These are phyloP conservation scores for Ostrea edulis DNA, from an alignment of 1,140 invertebrate species.

Conservation along the genomic window DNA sequence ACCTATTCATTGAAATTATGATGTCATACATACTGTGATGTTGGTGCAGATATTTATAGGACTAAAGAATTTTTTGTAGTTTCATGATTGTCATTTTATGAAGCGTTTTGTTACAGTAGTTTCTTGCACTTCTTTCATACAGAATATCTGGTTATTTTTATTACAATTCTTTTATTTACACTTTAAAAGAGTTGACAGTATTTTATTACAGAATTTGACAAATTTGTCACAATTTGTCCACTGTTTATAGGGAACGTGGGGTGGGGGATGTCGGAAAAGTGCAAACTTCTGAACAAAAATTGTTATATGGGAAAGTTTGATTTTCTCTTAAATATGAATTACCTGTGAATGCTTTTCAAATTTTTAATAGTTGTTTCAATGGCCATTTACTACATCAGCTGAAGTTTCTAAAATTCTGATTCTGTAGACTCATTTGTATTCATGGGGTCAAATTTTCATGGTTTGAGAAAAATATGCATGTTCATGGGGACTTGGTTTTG, in stretches of 20 bases:
- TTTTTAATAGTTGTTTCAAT: too few species aligned
- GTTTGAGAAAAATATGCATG: too few species aligned
- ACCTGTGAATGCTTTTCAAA: too few species aligned
- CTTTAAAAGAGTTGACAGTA: not conserved
- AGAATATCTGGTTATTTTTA: too few species aligned
- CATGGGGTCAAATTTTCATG: too few species aligned
- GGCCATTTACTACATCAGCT: too few species aligned
- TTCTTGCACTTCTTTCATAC: too few species aligned
- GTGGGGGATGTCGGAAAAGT: not conserved
- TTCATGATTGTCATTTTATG: not conserved
- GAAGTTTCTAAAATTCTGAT: too few species aligned
- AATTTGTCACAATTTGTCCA: not conserved
- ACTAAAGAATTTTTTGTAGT: not conserved
- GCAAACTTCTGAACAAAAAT: not conserved
- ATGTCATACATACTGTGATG: not conserved
- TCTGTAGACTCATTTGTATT: too few species aligned
- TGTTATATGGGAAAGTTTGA: not conserved
- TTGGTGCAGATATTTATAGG: not conserved
- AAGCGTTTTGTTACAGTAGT: not conserved
- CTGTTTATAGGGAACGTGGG: not conserved
- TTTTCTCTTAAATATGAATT: too few species aligned
- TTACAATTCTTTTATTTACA: not conserved
- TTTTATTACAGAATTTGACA: not conserved
- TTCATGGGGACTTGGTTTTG: too few species aligned
- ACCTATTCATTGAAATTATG: not conserved